Base-by-base conservation (phyloP, 2,888 invertebrate genomes). In the Mythimna ferrago region DNA sequence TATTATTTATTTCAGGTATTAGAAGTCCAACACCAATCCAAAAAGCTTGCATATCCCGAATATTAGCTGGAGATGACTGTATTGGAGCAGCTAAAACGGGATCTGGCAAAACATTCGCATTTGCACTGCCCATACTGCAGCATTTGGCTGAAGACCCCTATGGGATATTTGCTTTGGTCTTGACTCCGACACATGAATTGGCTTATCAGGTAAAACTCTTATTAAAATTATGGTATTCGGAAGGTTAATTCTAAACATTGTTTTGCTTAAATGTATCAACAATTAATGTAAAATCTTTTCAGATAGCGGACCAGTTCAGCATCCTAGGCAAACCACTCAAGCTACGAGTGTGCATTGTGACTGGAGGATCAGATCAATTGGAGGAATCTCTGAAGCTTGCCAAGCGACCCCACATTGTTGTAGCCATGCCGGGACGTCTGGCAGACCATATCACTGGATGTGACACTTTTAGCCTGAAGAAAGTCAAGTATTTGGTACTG, bases 51-150 rank as follows among this genome's bases (percentile, higher is more conserved):
- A 98, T 99, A 87, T 97, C 98, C 6, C 96, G 96, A 78, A 98
- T 99, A 85, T 92, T 99, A 56, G 90, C 96, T 74, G 99, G 99
- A 0, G 96, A 97, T 85, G 99, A 99, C 95, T 99, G 99, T 86
- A 98, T 99, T 80, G 99, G 99, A 11, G 99, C 99, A 86, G 99
- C 99, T 0, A 99, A 99, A 93, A 99, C 99, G 11, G 99, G 99
- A 19, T 99, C 99, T 71, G 99, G 99, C 2, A 99, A 99, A 96
- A 99, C 99, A 0, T 97, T 99, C 89, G 99, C 99, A 0, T 99
- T 99, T 97, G 99, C 99, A 0, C 93, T 99, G 69, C 99, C 99
- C 0, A 99, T 99, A 87, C 92, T 99, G 62, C 99, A 99, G 92
- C 97, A 98, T 90, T 95, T 99, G 44, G 98, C 98, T 74, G 98